phyloP scores from a whole-genome alignment of 1,140 invertebrate species.

The Yoshiicerus persimilis region DNA sequence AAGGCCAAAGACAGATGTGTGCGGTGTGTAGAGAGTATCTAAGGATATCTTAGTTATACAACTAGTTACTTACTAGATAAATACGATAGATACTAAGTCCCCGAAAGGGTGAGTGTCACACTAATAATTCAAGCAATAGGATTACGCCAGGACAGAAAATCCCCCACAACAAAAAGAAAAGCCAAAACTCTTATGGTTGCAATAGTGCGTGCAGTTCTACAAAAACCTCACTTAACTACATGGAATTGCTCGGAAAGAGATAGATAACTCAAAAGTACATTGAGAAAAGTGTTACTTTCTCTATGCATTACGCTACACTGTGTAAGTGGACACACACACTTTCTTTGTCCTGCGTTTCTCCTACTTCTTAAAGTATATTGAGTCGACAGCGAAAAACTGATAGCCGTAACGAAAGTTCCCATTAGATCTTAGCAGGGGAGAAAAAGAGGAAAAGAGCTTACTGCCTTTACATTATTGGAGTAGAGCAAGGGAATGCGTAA shows the following conservation, averaged over 20 bases:
- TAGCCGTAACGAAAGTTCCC: conserved; percentile 1
- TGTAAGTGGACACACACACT: neutral
- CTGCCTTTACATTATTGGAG: neutral
- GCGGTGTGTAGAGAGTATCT: neutral
- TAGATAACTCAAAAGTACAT: neutral
- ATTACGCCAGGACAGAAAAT: conserved; percentile 20
- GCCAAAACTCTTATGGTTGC: neutral
- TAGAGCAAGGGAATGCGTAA: no score
- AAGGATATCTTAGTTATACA: neutral
- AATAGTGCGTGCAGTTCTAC: neutral
- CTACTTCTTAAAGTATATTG: neutral
- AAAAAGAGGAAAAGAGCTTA: conserved; percentile 9
- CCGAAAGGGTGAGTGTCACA: conserved; percentile 2
- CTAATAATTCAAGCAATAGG: conserved; percentile 30
- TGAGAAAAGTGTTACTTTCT: neutral
- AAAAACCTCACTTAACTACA: neutral
- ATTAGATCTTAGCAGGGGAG: conserved; percentile 21
- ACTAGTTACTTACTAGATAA: neutral
- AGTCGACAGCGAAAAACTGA: neutral
- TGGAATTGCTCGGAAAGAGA: neutral
- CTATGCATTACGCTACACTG: neutral
- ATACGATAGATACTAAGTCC: neutral
- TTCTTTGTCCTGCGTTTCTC: neutral
- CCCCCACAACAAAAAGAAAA: neutral
- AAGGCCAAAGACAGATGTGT: neutral